Evolutionary conservation across 2,113 vertebrate genomes (phyloP), one percentile per base, ranked within the genome.

Genomic region (Maccullochella peelii): DNA sequence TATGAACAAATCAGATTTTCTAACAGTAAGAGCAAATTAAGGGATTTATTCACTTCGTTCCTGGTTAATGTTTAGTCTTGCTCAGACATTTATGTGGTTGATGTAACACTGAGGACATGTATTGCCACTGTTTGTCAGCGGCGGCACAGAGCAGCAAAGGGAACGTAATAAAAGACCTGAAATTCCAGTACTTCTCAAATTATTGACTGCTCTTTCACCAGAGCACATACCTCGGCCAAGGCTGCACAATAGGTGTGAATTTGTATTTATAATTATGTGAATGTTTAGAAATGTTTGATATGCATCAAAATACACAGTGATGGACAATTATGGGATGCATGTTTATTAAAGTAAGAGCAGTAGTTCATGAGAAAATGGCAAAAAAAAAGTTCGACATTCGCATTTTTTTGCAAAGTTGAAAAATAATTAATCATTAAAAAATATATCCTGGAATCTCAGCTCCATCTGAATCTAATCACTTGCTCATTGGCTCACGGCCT

Each of bases 21-120:
- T 59, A 38, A 40, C 47, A 30, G 7, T 72, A 20, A 50, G 1
- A 4, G 12, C 30, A 58, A 8, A 25, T 3, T 0, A 4, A 23
- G 8, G 8, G 58, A 30, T 27, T 44, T 5, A 21, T 61, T 75
- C 11, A 58, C 27, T 9, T 11, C 68, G 70, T 10, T 14, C 40
- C 40, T 59, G 71, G 86, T 89, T 85, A 83, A 67, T 75, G 67
- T 83, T 91, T 61, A 57, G 38, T 72, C 9, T 27, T 20, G 25
- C 47, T 67, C 36, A 30, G 9, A 25, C 18, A 15, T 68, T 38
- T 4, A 18, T 14, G 15, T 36, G 47, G 2, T 47, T 89, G 62
- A 82, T 84, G 42, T n/a, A 80, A 54, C 44, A 50, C 66, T 2
- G 25, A 69, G 25, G 27, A 38, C 33, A 5, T 75, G 54, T 52